These are phyloP conservation scores for Yasuhikotakia modesta DNA, from an alignment of 2,797 vertebrate species.

Conservation along the genomic window DNA sequence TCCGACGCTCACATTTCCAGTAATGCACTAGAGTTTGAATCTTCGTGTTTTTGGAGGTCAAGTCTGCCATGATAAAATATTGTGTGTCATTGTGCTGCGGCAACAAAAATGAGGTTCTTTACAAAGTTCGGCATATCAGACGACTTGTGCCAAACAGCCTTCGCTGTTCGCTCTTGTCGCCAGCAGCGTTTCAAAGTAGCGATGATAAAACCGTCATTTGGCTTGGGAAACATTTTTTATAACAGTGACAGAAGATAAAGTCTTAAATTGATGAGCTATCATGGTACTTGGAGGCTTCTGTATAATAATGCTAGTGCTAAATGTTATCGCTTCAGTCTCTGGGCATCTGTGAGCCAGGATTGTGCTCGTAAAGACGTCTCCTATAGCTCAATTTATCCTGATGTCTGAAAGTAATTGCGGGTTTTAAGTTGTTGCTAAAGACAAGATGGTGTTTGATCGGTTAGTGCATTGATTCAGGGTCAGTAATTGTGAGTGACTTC, in stretches of 20 bases:
- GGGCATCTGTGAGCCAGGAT: constrained; percentile 8
- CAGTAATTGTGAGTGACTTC: background rate
- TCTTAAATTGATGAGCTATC: constrained; percentile 34
- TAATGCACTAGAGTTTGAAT: background rate
- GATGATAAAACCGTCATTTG: constrained; percentile 36
- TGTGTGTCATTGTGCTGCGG: background rate
- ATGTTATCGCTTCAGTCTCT: constrained; percentile 24
- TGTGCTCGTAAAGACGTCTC: background rate
- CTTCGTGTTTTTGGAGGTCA: constrained; percentile 4
- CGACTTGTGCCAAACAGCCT: constrained; percentile 13
- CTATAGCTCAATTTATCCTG: constrained; percentile 18
- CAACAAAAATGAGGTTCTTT: background rate
- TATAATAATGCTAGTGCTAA: background rate
- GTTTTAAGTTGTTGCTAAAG: background rate
- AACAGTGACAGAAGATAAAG: constrained; percentile 41
- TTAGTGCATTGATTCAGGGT: background rate
- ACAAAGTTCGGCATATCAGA: background rate
- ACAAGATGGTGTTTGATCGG: background rate
- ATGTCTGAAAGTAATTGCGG: constrained; percentile 21
- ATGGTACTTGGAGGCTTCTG: constrained; percentile 26
- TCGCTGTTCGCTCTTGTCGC: constrained; percentile 14
- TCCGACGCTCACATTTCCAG: constrained; percentile 1
- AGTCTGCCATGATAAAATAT: background rate
- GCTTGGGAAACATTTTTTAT: constrained; percentile 38
- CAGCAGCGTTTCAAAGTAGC: background rate